Conservation (phyloP, 2,113 vertebrate genomes). For the Psittacara wagleri region DNA sequence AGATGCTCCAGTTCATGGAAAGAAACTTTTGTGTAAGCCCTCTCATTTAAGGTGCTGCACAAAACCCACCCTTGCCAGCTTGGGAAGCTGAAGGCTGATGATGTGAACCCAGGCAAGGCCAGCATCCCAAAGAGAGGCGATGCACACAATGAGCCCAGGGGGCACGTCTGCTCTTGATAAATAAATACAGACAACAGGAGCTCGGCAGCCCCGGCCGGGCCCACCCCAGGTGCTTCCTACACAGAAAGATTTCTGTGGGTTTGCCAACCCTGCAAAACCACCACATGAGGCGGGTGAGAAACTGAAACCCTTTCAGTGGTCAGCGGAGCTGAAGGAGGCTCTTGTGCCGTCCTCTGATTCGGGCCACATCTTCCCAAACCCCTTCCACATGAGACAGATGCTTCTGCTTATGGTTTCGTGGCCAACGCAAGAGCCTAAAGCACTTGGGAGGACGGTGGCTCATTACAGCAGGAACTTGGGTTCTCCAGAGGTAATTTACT, state of each 20-base stretch:
- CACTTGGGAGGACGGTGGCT: constrained; percentile 20
- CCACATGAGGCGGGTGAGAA: neutral
- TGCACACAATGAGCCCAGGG: neutral
- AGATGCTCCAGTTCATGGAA: neutral
- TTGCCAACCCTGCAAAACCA: constrained; percentile 56
- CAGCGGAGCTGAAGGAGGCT: constrained; percentile 24
- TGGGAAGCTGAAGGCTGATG: neutral
- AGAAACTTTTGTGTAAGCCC: neutral
- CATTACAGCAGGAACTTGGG: constrained; percentile 1
- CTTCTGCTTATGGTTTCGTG: constrained; percentile 26
- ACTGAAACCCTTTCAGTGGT: neutral
- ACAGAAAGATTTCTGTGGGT: constrained; percentile 30
- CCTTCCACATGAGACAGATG: neutral
- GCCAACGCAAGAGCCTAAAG: neutral
- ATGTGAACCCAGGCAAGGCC: neutral
- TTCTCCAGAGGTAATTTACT: constrained; percentile 35
- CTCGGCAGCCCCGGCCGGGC: neutral
- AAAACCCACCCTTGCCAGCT: neutral
- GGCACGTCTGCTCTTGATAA: neutral
- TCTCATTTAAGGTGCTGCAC: neutral
- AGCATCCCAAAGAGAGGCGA: neutral
- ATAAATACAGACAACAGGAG: neutral
- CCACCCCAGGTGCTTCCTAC: neutral
- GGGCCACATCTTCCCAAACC: constrained; percentile 30
- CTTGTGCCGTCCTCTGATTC: neutral